A percentile compares a stretch with the other conserved stretches of the same genome.
Evolutionary conservation across 2,888 invertebrate genomes (phyloP).

Genomic region (Psylliodes chrysocephalus): DNA sequence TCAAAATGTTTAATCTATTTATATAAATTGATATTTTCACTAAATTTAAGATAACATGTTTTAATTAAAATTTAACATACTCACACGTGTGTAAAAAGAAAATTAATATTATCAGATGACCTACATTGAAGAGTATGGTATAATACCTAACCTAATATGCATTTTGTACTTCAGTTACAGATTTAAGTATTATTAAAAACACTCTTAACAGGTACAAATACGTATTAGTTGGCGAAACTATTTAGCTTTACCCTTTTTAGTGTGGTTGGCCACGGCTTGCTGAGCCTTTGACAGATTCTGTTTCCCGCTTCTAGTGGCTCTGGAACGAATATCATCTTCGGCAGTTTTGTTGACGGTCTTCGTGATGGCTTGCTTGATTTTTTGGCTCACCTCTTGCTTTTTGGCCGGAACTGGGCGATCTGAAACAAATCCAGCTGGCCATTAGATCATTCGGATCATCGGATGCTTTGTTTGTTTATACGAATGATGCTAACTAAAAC

Average conservation of each 20-base stretch:
- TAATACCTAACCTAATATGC: constrained; percentile 3
- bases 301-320: constrained; percentile 64
- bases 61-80: too few species aligned
- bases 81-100: background rate
- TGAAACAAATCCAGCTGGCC: constrained; percentile 55
- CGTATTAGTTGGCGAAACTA: background rate
- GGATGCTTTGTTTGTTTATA: background rate
- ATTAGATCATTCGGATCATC: constrained; percentile 1
- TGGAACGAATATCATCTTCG: constrained; percentile 73
- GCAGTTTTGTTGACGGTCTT: constrained; percentile 77
- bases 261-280: constrained; percentile 64
- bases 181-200: constrained; percentile 4
- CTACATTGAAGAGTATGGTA: background rate
- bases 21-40: too few species aligned
- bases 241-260: constrained; percentile 41
- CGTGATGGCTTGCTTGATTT: constrained; percentile 73
- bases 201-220: constrained; percentile 12
- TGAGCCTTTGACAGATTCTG: constrained; percentile 67
- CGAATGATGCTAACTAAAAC: constrained; percentile 62
- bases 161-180: constrained; percentile 12
- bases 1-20: too few species aligned
- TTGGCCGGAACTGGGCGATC: constrained; percentile 76
- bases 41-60: too few species aligned
- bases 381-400: constrained; percentile 70
- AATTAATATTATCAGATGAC: background rate